Base-by-base conservation (phyloP, 1,140 invertebrate genomes). In the Formica selysi region DNA sequence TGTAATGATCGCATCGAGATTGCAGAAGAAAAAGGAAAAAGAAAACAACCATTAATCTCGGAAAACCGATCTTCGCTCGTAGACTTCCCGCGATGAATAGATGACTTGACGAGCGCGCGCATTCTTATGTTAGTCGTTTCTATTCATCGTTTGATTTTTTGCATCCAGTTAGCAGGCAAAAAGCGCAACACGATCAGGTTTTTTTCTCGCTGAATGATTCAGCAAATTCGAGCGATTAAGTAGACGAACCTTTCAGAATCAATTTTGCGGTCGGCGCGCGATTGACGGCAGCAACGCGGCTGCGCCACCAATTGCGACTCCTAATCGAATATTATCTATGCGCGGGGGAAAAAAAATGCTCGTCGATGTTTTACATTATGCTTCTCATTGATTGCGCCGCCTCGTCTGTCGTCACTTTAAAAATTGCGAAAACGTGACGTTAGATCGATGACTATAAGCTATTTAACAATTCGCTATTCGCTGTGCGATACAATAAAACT, bases 231-330 rank as follows among this genome's bases (percentile, higher is more conserved):
- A 11, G 8, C 32, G 59, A 84, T 84, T 84, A 74, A 84, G 38
- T 64, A 64, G 80, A 44, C 54, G 57, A 84, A 84, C 71, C 80
- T 84, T 76, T 84, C 70, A 76, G 80, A 84, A 84, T 84, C 57
- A 84, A 76, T 84, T 84, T 74, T 76, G 70, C 80, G 68, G 68
- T 73, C 68, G 80, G 70, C 29, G 70, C 54, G 48, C 76, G 64
- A 80, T 80, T 80, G 78, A 13, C 76, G 32, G 62, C 61, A n/a
- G 3, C 44, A 29, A 36, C 62, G 61, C 62, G 41, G 44, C 62
- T 68, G 32, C 44, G 16, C 78, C 38, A 57, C 64, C 32, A 80
- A 80, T 80, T 48, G 51, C 22, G 48, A 44, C 32, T 84, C 44
- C 19, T 84, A 84, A 84, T 84, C 70, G 68, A 84, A 76, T 48